Evolutionary conservation across 2,888 invertebrate genomes (phyloP), one percentile per base, ranked within the genome.

Genomic region (Epirrhoe tristata): DNA sequence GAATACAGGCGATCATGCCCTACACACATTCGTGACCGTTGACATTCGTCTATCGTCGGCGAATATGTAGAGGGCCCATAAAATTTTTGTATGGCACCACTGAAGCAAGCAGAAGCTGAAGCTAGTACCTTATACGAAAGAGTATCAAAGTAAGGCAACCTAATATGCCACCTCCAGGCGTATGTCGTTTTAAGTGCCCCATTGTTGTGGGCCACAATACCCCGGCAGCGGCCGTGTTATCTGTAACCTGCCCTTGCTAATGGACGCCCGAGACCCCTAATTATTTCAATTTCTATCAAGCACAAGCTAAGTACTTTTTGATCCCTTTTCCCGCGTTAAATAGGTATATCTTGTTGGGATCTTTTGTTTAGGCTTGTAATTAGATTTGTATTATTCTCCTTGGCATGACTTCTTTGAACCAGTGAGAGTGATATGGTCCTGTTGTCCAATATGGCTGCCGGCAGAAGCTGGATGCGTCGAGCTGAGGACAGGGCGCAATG

Each of bases 121-220:
- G 24, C 24, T 24, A 24, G 24, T 24, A 24, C 1, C 24, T 1
- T 2, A 1, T 24, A 43, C 39, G 12, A 43, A 43, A 43, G 10
- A 12, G 39, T 43, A 43, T 8, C 39, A 43, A 12, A 12, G 12
- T 12, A 43, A 10, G 39, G 12, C 39, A 43, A 12, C 39, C 39
- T 43, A 43, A 43, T 43, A 43, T 12, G 39, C 39, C 39, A 43
- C 8, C 39, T 43, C 10, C 39, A 43, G 39, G 39, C 39, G 39
- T 43, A 12, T 43, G 39, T 43, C 39, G 39, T 43, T 43, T 43
- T 88, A 86, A 88, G 87, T 85, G 84, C 80, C 79, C 81, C 82
- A 86, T 90, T 89, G 89, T 89, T 86, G 81, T 81, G 73, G 72
- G 76, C 83, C 85, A 89, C 89, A 89, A 90, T 89, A 88, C 84